Base-by-base conservation (phyloP, 1,140 invertebrate species). In the Zelostemma sp. region DNA sequence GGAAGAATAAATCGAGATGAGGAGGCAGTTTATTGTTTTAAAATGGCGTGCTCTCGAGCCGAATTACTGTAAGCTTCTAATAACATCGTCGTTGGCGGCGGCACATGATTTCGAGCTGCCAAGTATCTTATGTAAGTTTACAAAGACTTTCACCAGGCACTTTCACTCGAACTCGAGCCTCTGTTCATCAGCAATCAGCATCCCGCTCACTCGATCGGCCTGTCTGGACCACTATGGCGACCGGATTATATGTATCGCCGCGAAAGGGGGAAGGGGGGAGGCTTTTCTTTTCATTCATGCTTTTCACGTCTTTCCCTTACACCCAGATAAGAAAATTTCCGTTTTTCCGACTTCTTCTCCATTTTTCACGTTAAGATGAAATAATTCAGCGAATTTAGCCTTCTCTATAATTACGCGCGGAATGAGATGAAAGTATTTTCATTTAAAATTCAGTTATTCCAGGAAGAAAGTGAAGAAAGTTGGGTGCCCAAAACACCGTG, bases 121-220 rank as follows among this genome's bases (percentile, higher is more conserved):
- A 78, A 80, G 75, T 61, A 63, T 79, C 76, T 84, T 84, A 83
- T 75, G 81, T 83, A 84, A 85, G 81, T 70, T 68, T 67, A 79
- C 76, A 75, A 76, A 80, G 80, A 83, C 82, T 85, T 85, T 84
- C 82, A 80, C 83, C 75, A 73, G 68, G 64, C 74, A 82, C 83
- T 85, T 85, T 85, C 83, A 84, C 83, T 85, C 72, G 71, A 60
- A 72, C 59, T 61, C 69, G 63, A 68, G 53, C 63, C 47, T 71
- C 50, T 51, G 45, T 68, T 63, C 68, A 67, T 74, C 65, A 65
- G 38, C 61, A 59, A 72, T 73, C 80, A 79, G 76, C 80, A 80
- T 81, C 79, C 79, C 80, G 79, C 81, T 81, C 79, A 81, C 81
- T 81, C 56, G 63, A 25, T 58, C 59, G 38, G 51, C 53, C 45